These are phyloP conservation scores for Pocillopora meandrina DNA, from an alignment of 92 coral and sea anemone species.

Conservation along the genomic window DNA sequence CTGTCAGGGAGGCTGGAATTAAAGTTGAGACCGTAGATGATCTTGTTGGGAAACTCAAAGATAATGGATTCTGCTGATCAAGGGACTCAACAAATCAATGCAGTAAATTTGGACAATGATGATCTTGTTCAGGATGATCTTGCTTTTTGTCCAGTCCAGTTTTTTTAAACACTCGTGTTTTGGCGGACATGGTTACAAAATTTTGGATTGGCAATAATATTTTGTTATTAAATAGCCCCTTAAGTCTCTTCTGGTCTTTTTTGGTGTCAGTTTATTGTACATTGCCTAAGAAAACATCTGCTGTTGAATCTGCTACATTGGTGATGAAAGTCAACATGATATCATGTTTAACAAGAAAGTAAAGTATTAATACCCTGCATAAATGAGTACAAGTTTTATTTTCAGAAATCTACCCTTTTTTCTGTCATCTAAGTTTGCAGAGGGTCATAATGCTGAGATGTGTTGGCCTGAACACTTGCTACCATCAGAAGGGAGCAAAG, in stretches of 20 bases:
- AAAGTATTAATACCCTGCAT: too few species aligned
- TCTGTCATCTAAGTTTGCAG: too few species aligned
- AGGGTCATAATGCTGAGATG: too few species aligned
- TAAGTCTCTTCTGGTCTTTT: not conserved
- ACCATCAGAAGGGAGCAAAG: too few species aligned
- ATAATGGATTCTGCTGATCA: constrained; percentile 75
- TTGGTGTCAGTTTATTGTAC: not conserved
- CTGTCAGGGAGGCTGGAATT: constrained; percentile 91
- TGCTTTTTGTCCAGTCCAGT: not conserved
- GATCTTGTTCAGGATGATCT: not conserved
- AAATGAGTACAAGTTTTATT: too few species aligned
- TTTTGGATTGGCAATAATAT: constrained; percentile 1
- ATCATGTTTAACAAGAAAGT: too few species aligned
- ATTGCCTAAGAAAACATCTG: not conserved
- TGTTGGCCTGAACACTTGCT: too few species aligned
- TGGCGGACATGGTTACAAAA: not conserved
- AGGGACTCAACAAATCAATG: not conserved
- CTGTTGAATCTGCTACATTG: too few species aligned
- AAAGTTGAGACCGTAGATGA: constrained; percentile 98
- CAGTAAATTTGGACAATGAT: not conserved
- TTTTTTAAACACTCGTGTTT: not conserved
- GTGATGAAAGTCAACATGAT: too few species aligned
- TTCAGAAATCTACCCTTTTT: too few species aligned
- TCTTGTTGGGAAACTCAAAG: constrained; percentile 81
- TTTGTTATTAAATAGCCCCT: constrained; percentile 8